phyloP scores from a whole-genome alignment of 1,140 invertebrate genomes.

The Aphidius ervi region DNA sequence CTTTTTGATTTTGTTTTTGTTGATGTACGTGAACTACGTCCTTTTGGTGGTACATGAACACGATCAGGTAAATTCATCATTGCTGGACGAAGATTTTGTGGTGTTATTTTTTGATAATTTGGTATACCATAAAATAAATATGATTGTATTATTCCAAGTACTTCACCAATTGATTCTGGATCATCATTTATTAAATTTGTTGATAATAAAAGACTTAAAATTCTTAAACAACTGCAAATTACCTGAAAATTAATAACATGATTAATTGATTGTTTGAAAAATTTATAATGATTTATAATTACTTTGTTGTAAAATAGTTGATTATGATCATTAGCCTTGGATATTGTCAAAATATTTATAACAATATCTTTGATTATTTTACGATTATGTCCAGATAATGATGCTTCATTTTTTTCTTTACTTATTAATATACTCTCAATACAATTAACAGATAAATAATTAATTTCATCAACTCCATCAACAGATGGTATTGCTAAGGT shows the following conservation, averaged over 20 bases:
- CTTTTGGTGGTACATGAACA: constrained; percentile 37
- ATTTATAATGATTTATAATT: background rate
- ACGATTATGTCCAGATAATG: constrained; percentile 28
- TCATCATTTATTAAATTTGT: constrained; percentile 27
- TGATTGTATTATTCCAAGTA: constrained; percentile 54
- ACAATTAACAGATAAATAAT: constrained; percentile 37
- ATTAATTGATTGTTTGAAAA: no score
- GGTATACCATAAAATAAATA: constrained; percentile 54
- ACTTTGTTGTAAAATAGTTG: constrained; percentile 41
- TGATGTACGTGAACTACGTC: constrained; percentile 44
- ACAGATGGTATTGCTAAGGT: constrained; percentile 27
- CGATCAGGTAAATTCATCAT: constrained; percentile 55
- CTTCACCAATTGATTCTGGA: constrained; percentile 40
- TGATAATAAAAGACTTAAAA: constrained; percentile 31
- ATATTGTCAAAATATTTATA: constrained; percentile 31
- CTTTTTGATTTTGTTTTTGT: constrained; percentile 34
- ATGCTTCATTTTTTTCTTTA: constrained; percentile 23
- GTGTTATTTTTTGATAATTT: constrained; percentile 34
- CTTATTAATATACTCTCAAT: constrained; percentile 41
- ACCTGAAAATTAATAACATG: constrained; percentile 15
- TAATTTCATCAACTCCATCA: constrained; percentile 35
- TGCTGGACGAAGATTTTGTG: constrained; percentile 51
- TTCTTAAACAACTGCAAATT: constrained; percentile 33
- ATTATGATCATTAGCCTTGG: constrained; percentile 28
- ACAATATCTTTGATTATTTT: constrained; percentile 34